These are phyloP conservation scores for Xanthorhoe spadicearia DNA, from an alignment of 2,888 invertebrate species.

Conservation along the genomic window DNA sequence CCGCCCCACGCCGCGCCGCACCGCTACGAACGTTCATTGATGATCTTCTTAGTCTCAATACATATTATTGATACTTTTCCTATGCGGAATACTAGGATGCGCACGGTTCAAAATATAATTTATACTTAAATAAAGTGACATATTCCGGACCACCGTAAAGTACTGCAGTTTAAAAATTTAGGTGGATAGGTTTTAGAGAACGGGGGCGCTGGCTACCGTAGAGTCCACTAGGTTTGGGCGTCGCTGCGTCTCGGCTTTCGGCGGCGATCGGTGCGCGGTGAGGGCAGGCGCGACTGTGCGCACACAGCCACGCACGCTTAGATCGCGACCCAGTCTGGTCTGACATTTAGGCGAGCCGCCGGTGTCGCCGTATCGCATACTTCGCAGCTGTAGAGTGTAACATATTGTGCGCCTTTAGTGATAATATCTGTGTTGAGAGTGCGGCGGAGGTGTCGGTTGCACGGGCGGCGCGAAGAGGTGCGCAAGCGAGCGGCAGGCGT, in stretches of 20 bases:
- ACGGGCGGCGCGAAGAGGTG: slow-evolving; percentile 10
- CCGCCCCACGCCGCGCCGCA: slow-evolving; percentile 72
- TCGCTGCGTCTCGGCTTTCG: slow-evolving; percentile 82
- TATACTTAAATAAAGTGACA: slow-evolving; percentile 13
- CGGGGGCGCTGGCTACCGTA: slow-evolving; percentile 73
- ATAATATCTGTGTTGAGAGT: slow-evolving; percentile 43
- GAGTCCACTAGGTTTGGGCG: slow-evolving; percentile 79
- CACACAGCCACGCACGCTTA: slow-evolving; percentile 79
- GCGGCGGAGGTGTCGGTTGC: slow-evolving; percentile 38
- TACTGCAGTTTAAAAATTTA: slow-evolving; percentile 10
- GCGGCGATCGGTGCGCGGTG: slow-evolving; percentile 72
- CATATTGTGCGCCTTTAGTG: slow-evolving; percentile 71
- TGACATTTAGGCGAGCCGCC: slow-evolving; percentile 79
- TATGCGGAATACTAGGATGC: slow-evolving; percentile 50
- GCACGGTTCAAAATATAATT: slow-evolving; percentile 36
- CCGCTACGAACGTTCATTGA: slow-evolving; percentile 80
- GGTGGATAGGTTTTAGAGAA: slow-evolving; percentile 42
- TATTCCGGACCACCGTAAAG: slow-evolving; percentile 6
- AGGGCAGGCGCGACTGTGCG: slow-evolving; percentile 71
- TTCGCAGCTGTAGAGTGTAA: slow-evolving; percentile 61
- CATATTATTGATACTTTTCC: slow-evolving; percentile 66
- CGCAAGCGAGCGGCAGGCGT: slow-evolving; percentile 33
- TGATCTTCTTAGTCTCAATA: slow-evolving; percentile 80
- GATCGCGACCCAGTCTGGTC: slow-evolving; percentile 81
- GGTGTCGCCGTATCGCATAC: slow-evolving; percentile 70